A percentile compares a stretch with the other conserved stretches of the same genome.
phyloP scores from a whole-genome alignment of 2,797 vertebrate genomes.

The Karalla daura region DNA sequence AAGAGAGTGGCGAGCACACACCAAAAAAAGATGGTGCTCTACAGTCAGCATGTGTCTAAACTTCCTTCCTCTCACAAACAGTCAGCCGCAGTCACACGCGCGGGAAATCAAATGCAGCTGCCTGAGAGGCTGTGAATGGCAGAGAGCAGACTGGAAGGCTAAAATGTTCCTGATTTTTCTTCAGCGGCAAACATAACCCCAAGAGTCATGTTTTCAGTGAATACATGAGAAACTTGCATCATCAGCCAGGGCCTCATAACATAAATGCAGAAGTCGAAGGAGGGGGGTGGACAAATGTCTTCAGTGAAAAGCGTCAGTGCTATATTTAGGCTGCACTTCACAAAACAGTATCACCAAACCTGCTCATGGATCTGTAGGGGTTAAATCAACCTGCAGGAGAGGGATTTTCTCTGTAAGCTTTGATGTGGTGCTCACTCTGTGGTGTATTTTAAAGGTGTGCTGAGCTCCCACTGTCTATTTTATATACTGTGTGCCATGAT shows the following conservation, averaged over 20 bases:
- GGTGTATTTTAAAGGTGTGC: background rate
- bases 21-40: constrained; percentile 27
- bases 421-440: background rate
- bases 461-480: background rate
- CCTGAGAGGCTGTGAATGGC: constrained; percentile 6
- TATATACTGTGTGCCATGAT: no score
- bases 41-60: constrained; percentile 34
- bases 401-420: background rate
- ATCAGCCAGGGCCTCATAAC: background rate
- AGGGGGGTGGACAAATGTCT: background rate
- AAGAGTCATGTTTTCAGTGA: background rate
- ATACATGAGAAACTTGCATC: background rate
- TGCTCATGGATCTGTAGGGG: background rate
- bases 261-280: background rate
- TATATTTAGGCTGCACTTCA: background rate
- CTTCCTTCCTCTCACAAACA: constrained; percentile 68
- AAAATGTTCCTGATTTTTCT: background rate
- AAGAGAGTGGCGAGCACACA: no score
- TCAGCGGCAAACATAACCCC: background rate
- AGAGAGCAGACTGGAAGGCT: background rate
- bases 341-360: background rate
- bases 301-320: background rate
- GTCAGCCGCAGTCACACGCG: constrained; percentile 31
- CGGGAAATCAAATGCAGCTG: constrained; percentile 56
- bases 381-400: background rate